Percentiles rank a stretch among this genome's conserved stretches.
Evolutionary conservation across 2,888 invertebrate species (phyloP).

Genomic region (Aproaerema taeniolella): DNA sequence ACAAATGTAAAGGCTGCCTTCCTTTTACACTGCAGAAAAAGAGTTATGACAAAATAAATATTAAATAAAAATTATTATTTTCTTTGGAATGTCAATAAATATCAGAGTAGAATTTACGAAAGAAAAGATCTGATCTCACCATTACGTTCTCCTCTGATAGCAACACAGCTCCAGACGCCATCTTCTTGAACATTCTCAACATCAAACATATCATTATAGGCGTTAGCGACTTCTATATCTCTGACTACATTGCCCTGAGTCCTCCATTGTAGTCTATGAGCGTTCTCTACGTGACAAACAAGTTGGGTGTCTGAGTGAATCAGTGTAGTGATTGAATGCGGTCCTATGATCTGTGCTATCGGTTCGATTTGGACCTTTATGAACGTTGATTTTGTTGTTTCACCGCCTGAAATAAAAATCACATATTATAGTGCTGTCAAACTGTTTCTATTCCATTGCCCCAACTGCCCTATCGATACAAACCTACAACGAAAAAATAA

Average conservation of each 20-base stretch:
- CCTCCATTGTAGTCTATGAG: constrained; percentile 39
- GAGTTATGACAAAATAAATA: no score
- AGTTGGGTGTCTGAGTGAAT: constrained; percentile 36
- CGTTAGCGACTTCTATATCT: constrained; percentile 28
- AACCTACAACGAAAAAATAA: no score
- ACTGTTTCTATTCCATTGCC: no score
- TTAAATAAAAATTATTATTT: no score
- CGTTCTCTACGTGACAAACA: constrained; percentile 46
- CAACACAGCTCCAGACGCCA: constrained; percentile 49
- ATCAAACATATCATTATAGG: constrained; percentile 34
- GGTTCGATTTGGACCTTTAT: constrained; percentile 40
- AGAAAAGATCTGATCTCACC: no score
- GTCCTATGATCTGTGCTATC: constrained; percentile 49
- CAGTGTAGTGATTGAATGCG: constrained; percentile 35
- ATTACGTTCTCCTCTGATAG: constrained; percentile 26
- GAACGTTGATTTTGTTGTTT: constrained; percentile 34
- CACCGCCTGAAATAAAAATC: constrained; percentile 48
- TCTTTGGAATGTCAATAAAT: no score
- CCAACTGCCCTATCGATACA: no score
- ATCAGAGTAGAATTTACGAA: no score
- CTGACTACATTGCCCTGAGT: constrained; percentile 31
- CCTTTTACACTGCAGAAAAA: no score
- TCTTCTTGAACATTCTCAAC: constrained; percentile 39
- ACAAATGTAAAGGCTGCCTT: no score
- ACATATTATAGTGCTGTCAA: no score